Base-by-base conservation (phyloP, 2,888 invertebrate species). In the Campoletis raptor region DNA sequence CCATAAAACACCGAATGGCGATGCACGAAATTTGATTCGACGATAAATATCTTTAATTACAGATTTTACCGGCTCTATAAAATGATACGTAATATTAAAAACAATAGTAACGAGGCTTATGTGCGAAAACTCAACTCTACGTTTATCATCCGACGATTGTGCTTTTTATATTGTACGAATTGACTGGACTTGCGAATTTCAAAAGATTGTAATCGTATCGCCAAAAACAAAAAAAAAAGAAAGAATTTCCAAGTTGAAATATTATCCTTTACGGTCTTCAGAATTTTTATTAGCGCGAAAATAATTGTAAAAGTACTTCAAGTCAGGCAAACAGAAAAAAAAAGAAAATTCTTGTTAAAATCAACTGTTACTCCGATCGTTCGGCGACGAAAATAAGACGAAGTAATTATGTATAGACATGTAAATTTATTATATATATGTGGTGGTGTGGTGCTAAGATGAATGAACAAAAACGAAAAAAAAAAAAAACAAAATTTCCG, bases 401-500 rank as follows among this genome's bases (percentile, higher is more conserved):
- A 85, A 81, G 30, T 78, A 76, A 83, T 61, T 70, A 48, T 81
- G 79, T 81, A 81, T 83, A 85, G 83, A 86, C 57, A 81, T 81
- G 85, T 85, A 87, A 78, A 87, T 85, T 85, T 64, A 86, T 84
- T 48, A 78, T 66, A 30, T 64, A 52, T 66, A 10, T 83, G 74
- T 79, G 73, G 83, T 84, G 73, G 78, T 86, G 86, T 84, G 86
- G 86, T 86, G 86, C 86, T 86, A 86, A 84, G 81, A 79, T 48
- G 81, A 81, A 64, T 21, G 7, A 24, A 30, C 10, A 36, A 72
- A 54, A 52, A 15, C 36, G 37, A 12, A 74, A 30, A 30, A 2
- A 36, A 72, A 54, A 52, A 15, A 36, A 54, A 12, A 74, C 81
- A 74, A 61, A 61, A 12, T 69, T 30, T 86, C 76, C 21, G 72